A percentile compares a stretch with the other conserved stretches of the same genome.
These are phyloP conservation scores for Hippotragus niger DNA, from an alignment of 2,113 vertebrate genomes.

Conservation along the genomic window DNA sequence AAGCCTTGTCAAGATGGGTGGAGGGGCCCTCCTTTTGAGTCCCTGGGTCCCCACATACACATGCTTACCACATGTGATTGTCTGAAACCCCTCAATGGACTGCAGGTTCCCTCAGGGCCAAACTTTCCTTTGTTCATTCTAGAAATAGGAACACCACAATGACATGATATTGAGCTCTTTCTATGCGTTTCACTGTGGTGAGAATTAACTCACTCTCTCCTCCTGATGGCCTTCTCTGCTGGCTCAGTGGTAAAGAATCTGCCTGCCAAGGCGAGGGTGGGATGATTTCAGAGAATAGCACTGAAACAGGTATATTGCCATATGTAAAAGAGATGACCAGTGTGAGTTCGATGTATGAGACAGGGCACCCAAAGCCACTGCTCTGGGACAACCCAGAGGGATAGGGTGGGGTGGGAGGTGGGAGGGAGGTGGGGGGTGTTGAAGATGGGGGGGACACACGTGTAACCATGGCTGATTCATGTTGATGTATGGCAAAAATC, in stretches of 20 bases:
- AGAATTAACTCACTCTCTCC: background rate
- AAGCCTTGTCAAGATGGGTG: background rate
- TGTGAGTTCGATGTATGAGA: background rate
- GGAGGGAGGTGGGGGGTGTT: background rate
- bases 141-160: background rate
- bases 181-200: rapidly evolving
- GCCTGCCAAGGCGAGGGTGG: background rate
- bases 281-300: background rate
- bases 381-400: background rate
- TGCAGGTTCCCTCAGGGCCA: background rate
- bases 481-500: background rate
- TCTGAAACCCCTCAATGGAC: background rate
- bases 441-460: background rate
- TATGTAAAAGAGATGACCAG: background rate
- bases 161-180: background rate
- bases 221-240: background rate
- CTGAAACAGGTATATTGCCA: background rate
- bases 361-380: background rate
- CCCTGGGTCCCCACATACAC: background rate
- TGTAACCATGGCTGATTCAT: background rate
- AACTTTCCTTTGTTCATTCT: background rate
- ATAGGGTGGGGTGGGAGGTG: background rate
- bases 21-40: background rate
- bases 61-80: too few relatives aligned
- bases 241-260: background rate